A percentile compares a stretch with the other conserved stretches of the same genome.
phyloP scores from a whole-genome alignment of 1,140 invertebrate genomes.

The Ctenoplectra terminalis region DNA sequence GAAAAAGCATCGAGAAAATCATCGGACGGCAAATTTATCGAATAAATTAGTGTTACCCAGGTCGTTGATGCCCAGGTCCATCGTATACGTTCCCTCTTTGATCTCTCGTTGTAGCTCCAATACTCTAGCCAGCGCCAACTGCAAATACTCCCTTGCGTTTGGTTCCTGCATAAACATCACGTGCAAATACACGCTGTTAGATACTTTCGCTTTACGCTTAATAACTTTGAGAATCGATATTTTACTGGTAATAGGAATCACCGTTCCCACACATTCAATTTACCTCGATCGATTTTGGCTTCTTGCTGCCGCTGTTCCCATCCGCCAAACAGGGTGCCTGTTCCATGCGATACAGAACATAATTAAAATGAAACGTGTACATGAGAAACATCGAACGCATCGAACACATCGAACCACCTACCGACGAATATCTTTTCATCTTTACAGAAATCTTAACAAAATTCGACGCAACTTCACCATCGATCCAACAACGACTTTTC shows the following conservation, averaged over 20 bases:
- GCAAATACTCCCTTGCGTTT: slow-evolving; percentile 75
- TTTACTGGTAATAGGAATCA: not conserved
- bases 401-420: slow-evolving; percentile 1
- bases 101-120: slow-evolving; percentile 77
- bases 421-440: slow-evolving; percentile 65
- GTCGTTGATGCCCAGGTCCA: slow-evolving; percentile 73
- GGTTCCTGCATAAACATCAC: slow-evolving; percentile 64
- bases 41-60: slow-evolving; percentile 70
- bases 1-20: not conserved
- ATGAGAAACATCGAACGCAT: no score
- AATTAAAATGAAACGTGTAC: not conserved
- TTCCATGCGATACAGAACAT: no score
- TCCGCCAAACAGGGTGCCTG: slow-evolving; percentile 61
- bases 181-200: not conserved
- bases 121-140: slow-evolving; percentile 75
- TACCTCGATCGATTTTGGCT: slow-evolving; percentile 34
- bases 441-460: not conserved
- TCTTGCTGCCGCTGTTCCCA: slow-evolving; percentile 32
- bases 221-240: not conserved
- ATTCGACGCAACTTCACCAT: not conserved
- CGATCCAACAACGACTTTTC: not conserved
- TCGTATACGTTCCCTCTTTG: slow-evolving; percentile 72
- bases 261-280: not conserved
- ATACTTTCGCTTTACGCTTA: not conserved
- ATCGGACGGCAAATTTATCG: not conserved